Evolutionary conservation across 2,113 vertebrate genomes (phyloP).

Genomic region (Xenus cinereus): DNA sequence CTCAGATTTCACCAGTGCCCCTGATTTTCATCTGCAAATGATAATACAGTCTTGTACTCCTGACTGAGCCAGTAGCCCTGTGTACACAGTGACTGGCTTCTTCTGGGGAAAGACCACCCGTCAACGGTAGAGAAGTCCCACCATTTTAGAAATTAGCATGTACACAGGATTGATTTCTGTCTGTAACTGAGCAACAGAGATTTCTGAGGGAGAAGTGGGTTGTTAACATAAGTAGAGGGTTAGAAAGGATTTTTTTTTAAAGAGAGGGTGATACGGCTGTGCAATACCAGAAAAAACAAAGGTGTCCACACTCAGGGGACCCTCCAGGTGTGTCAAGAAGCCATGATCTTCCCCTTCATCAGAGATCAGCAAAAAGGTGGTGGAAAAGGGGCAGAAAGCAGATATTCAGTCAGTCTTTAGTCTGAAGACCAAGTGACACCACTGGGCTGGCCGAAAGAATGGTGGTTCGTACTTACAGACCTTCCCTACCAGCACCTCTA

Average conservation of each 20-base stretch:
- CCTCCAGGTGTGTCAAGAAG: background rate
- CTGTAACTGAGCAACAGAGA: constrained; percentile 19
- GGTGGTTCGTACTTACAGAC: background rate
- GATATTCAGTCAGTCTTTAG: background rate
- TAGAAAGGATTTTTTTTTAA: background rate
- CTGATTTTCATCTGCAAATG: background rate
- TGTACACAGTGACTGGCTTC: background rate
- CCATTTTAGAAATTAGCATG: constrained; percentile 1
- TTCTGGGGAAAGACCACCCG: background rate
- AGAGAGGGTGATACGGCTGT: background rate
- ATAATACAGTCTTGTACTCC: background rate
- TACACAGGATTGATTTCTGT: background rate
- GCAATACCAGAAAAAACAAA: background rate
- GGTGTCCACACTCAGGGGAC: background rate
- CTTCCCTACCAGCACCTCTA: background rate
- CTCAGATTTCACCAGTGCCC: background rate
- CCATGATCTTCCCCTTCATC: background rate
- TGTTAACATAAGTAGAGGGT: background rate
- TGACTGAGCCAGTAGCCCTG: background rate
- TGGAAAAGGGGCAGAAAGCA: background rate
- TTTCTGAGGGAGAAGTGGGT: background rate
- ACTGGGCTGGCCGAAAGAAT: background rate
- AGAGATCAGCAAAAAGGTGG: background rate
- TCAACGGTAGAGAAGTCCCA: background rate
- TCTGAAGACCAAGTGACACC: background rate